Base-by-base conservation (phyloP, 2,888 invertebrate genomes). In the Dolichomitus sp. region DNA sequence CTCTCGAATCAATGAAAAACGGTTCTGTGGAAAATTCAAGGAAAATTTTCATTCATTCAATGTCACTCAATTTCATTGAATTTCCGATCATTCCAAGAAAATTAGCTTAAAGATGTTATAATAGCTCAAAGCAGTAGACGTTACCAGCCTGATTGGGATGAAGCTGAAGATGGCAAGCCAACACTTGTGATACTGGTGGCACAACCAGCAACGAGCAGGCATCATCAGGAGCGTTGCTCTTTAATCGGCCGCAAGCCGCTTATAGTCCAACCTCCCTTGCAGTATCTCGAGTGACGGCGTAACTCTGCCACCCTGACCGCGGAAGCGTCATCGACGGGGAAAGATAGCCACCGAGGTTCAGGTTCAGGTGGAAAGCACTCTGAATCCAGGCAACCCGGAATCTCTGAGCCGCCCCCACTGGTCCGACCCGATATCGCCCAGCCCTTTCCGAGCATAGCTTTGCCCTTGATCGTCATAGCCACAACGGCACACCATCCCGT, bases 181-280 rank as follows among this genome's bases (percentile, higher is more conserved):
- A 23, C 23, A 23, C 23, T 23, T 23, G 23, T 23, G 23, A 23
- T 23, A 23, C 23, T 23, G 23, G 2, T 23, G 23, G 23, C 23
- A 23, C 1, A 23, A 23, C 23, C 23, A 23, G 23, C 1, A 23
- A 23, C 23, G 23, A 23, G 23, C 2, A 23, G 33, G 59, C 17
- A n/a, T 59, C 37, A 77, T 69, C 73, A 52, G 50, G 54, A 70
- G 27, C 81, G 85, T 86, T 83, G 84, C 84, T 86, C 88, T 88
- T 87, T 91, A 91, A 91, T 90, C 91, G 89, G 63, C 88, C 89
- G 84, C 90, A 91, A 92, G 89, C 91, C 89, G 90, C 91, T 91
- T 91, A 91, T 84, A 84, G 74, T 81, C 81, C 68, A 50, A 23
- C 19, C 50, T 37, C 78, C 30, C 17, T 52, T 19, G 17, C 45